Evolutionary conservation across 2,797 vertebrate genomes (phyloP).

Genomic region (Gorsachius magnificus): DNA sequence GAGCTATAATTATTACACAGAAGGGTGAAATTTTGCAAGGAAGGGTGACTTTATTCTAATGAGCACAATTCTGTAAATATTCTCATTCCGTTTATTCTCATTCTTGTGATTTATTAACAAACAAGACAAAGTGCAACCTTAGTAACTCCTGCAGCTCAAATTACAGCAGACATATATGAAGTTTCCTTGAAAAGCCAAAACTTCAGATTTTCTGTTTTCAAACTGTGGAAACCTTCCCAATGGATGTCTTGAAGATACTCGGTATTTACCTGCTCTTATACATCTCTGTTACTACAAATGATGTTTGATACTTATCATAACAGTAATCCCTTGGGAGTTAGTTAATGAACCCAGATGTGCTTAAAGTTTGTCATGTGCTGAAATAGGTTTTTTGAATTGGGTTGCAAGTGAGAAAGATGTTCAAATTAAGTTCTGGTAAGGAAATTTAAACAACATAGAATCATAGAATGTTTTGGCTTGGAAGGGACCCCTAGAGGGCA

Average conservation of each 20-base stretch:
- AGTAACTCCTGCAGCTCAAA: background rate
- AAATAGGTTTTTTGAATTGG: background rate
- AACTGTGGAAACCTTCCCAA: background rate
- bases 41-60: slow-evolving; percentile 42
- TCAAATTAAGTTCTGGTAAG: background rate
- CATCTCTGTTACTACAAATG: background rate
- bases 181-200: background rate
- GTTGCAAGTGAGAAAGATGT: background rate
- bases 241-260: background rate
- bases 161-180: background rate
- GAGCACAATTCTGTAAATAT: slow-evolving; percentile 37
- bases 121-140: background rate
- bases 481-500: too few relatives aligned
- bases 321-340: background rate
- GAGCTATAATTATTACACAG: slow-evolving; percentile 49
- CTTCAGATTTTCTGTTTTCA: background rate
- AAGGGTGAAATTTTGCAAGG: slow-evolving; percentile 40
- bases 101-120: slow-evolving; percentile 54
- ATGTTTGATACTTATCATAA: rapidly evolving
- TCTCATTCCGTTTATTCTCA: background rate
- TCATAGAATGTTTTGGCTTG: too few relatives aligned
- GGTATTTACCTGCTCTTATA: background rate
- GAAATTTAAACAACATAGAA: background rate
- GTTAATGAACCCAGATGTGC: rapidly evolving
- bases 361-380: background rate